Conservation (phyloP, 2,888 invertebrate genomes). For the Pristionchus fissidentatus region DNA sequence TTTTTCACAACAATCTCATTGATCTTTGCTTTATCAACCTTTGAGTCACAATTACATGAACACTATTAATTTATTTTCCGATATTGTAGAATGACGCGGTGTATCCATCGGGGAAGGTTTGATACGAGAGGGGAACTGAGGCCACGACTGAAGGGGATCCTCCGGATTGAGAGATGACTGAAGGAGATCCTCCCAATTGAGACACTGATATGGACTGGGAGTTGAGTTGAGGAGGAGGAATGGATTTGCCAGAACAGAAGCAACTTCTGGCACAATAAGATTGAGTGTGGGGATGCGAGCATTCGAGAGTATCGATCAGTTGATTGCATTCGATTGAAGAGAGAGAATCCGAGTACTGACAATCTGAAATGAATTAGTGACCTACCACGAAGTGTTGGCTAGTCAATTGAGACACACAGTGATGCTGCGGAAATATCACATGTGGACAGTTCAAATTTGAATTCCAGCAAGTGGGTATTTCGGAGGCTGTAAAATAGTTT, state of each 20-base stretch:
- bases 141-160: background rate
- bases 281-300: conserved; percentile 22
- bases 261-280: conserved; percentile 8
- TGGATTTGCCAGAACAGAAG: background rate
- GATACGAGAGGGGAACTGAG: background rate
- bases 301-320: conserved; percentile 36
- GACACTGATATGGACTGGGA: background rate
- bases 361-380: conserved; percentile 14
- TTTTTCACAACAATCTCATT: background rate
- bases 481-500: too few relatives aligned
- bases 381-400: too few relatives aligned
- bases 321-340: conserved; percentile 6
- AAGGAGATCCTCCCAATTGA: background rate
- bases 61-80: background rate
- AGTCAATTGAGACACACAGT: too few relatives aligned
- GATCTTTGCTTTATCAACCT: conserved; percentile 13
- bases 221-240: background rate
- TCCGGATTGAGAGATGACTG: background rate
- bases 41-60: too few relatives aligned
- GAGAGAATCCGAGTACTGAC: conserved; percentile 14
- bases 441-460: too few relatives aligned
- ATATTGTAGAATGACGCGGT: background rate
- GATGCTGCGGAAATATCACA: too few relatives aligned
- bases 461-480: too few relatives aligned
- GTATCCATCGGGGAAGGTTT: conserved; percentile 1